Evolutionary conservation across 2,888 invertebrate genomes (phyloP).

Genomic region (Gryllus longicercus): DNA sequence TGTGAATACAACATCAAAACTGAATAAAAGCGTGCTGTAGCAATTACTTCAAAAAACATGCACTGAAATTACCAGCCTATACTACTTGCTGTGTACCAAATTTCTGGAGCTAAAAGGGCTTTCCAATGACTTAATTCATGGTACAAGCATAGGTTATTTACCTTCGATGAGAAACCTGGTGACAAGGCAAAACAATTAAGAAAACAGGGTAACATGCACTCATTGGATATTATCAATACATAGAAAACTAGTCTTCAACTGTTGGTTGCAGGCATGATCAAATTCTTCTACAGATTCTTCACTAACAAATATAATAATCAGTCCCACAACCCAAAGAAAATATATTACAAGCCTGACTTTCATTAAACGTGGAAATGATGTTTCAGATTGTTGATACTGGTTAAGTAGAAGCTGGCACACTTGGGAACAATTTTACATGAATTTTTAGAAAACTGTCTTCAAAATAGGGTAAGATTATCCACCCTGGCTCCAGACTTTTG

Average conservation of each 20-base stretch:
- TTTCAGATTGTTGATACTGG: not conserved
- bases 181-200: not conserved
- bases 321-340: not conserved
- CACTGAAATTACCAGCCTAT: constrained; percentile 4
- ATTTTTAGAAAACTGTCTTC: too few species aligned
- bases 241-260: not conserved
- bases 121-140: not conserved
- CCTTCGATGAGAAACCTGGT: not conserved
- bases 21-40: not conserved
- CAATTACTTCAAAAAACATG: not conserved
- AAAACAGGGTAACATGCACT: not conserved
- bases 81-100: not conserved
- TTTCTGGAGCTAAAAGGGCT: constrained; percentile 4
- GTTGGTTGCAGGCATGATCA: not conserved
- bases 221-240: not conserved
- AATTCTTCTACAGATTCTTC: not conserved
- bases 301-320: not conserved
- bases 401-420: too few species aligned
- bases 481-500: constrained; percentile 2
- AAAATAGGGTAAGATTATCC: not conserved
- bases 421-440: too few species aligned
- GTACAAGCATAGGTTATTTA: not conserved
- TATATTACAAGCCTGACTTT: not conserved
- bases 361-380: not conserved
- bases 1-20: not conserved